Conservation (phyloP, 2,797 vertebrate species). For the Notolepis coatsorum region DNA sequence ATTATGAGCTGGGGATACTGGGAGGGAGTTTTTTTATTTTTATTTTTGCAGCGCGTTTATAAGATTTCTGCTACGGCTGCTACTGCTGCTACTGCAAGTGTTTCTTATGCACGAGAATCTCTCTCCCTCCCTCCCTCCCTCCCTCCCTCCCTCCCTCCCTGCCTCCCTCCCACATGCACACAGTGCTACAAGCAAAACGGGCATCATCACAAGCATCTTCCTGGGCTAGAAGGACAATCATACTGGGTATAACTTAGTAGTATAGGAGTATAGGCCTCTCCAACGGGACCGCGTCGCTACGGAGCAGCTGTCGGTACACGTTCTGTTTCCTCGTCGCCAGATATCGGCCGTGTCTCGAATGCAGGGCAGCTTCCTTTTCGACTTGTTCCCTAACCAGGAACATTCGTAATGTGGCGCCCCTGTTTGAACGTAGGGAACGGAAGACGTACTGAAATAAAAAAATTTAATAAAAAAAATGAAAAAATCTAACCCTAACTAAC, state of each 20-base stretch:
- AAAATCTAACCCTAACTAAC: too few relatives aligned
- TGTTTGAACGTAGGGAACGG: too few relatives aligned
- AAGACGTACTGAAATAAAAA: too few relatives aligned
- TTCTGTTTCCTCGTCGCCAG: too few relatives aligned
- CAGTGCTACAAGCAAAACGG: conserved; percentile 46
- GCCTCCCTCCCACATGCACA: conserved; percentile 37
- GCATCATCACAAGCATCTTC: conserved; percentile 34
- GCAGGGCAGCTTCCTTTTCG: too few relatives aligned
- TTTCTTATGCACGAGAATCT: conserved; percentile 83
- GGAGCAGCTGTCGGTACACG: too few relatives aligned
- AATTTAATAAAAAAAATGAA: too few relatives aligned
- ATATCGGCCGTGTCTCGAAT: too few relatives aligned
- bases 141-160: conserved; percentile 25
- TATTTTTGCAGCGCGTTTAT: conserved; percentile 40
- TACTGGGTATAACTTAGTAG: conserved; percentile 12
- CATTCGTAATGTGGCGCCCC: too few relatives aligned
- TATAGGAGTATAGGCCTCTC: too few relatives aligned
- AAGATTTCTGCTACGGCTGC: conserved; percentile 46
- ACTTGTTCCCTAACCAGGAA: too few relatives aligned
- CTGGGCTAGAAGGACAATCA: conserved; percentile 68
- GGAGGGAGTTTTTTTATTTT: conserved; percentile 20
- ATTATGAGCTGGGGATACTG: conserved; percentile 41
- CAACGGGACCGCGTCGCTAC: too few relatives aligned
- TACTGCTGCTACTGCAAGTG: conserved; percentile 83
- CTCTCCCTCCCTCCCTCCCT: conserved; percentile 49